A percentile compares a stretch with the other conserved stretches of the same genome.
Evolutionary conservation across 2,888 invertebrate species (phyloP).

Genomic region (Pristionchus exspectatus): DNA sequence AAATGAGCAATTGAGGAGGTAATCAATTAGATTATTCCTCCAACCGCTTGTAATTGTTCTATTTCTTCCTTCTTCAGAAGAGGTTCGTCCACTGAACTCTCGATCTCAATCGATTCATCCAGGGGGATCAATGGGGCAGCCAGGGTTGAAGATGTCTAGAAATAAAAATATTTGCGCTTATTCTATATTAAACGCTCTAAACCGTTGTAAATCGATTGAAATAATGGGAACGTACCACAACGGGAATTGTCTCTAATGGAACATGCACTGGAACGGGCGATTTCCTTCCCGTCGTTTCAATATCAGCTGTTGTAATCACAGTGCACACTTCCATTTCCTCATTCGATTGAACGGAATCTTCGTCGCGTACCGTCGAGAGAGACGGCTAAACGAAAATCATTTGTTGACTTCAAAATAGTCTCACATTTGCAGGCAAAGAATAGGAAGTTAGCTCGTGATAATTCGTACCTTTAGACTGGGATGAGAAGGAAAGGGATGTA

Average conservation of each 20-base stretch:
- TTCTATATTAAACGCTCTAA: neutral
- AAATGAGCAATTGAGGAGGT: neutral
- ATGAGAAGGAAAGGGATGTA: slow-evolving; percentile 1
- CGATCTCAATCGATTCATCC: slow-evolving; percentile 38
- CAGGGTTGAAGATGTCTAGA: neutral
- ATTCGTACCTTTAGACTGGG: slow-evolving; percentile 43
- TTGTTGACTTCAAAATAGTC: too few relatives aligned
- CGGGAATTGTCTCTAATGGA: slow-evolving; percentile 9
- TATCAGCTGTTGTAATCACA: neutral
- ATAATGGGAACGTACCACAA: neutral
- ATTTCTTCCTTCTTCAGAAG: slow-evolving; percentile 41
- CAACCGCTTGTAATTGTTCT: neutral
- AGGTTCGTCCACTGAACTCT: slow-evolving; percentile 46
- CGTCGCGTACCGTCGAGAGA: slow-evolving; percentile 47
- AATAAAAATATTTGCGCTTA: neutral
- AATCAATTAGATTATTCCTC: neutral
- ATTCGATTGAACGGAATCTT: slow-evolving; percentile 43
- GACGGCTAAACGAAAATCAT: slow-evolving; percentile 9
- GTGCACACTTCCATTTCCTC: slow-evolving; percentile 2
- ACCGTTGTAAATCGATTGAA: too few relatives aligned
- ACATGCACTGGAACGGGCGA: slow-evolving; percentile 13
- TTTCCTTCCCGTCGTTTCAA: slow-evolving; percentile 22
- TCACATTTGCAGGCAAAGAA: neutral
- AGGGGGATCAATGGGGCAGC: neutral
- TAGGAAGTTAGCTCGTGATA: neutral